Base-by-base conservation (phyloP, 2,888 invertebrate genomes). In the Anarsia innoxiella region DNA sequence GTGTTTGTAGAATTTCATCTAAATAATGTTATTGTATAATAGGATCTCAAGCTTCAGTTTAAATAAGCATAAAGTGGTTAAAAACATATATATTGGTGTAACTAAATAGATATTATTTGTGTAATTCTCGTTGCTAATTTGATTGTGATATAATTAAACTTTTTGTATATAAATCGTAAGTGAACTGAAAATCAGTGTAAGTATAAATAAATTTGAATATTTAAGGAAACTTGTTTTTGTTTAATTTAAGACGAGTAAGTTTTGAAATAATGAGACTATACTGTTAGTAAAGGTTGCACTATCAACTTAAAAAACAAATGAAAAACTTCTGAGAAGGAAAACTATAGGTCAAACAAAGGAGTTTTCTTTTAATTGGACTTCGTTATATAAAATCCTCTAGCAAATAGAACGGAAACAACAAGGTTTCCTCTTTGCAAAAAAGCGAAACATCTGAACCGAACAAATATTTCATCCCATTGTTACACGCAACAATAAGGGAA, bases 151-250 rank as follows among this genome's bases (percentile, higher is more conserved):
- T 51, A 49, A 37, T 25, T 60, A 59, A 63, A 62, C 55, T 42
- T 66, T 71, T 73, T 79, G 78, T 79, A 79, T 65, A 77, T 69
- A 77, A 58, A 50, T 56, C 50, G 48, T 67, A 70, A 72, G 65
- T 60, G 61, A 71, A 75, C 66, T 72, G 72, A 71, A 47, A 54
- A 59, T 70, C 59, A 56, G 51, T 76, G 73, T 74, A 72, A 75
- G 35, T 28, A 62, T 59, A 59, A 72, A 70, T 66, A 62, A 73
- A 73, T 64, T 61, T 59, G 53, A 59, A 59, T 53, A 54, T 59
- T 49, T 56, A 52, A 58, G 43, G 41, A 43, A 41, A 48, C 47
- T 48, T 40, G 14, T 30, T 41, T 47, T 46, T 40, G 35, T 56
- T 58, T 46, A 3, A 30, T 37, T 39, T 42, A 23, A 27, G 23